A percentile compares a stretch with the other conserved stretches of the same genome.
Evolutionary conservation across 2,888 invertebrate species (phyloP).

Genomic region (Coleophora flavipennella): DNA sequence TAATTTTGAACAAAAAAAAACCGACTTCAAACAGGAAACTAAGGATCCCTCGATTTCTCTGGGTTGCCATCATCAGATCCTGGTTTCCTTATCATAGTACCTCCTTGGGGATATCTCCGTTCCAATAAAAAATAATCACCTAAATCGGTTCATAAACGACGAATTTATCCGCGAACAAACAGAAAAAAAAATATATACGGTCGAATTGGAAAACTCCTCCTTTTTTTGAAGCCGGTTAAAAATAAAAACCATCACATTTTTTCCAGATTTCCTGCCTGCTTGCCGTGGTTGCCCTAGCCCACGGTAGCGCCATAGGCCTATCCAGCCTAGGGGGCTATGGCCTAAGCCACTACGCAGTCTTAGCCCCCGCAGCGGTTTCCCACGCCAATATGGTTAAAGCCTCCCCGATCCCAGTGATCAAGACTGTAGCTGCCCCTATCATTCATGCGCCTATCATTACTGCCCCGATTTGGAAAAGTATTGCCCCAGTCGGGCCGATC

Average conservation of each 20-base stretch:
- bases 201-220: too few relatives aligned
- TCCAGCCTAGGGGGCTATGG: conserved; percentile 16
- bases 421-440: conserved; percentile 29
- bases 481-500: conserved; percentile 18
- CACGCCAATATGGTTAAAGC: conserved; percentile 45
- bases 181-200: too few relatives aligned
- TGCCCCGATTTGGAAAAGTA: conserved; percentile 31
- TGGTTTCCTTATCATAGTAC: too few relatives aligned
- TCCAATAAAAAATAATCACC: too few relatives aligned
- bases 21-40: too few relatives aligned
- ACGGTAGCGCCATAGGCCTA: conserved; percentile 20
- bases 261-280: conserved; percentile 46
- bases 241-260: neutral
- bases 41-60: too few relatives aligned
- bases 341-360: conserved; percentile 21
- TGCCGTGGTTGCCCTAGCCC: conserved; percentile 33
- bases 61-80: too few relatives aligned
- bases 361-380: conserved; percentile 47
- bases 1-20: too few relatives aligned
- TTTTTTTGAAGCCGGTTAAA: too few relatives aligned
- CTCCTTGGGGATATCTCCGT: too few relatives aligned
- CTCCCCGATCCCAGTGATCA: conserved; percentile 47
- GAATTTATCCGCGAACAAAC: too few relatives aligned
- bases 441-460: conserved; percentile 30
- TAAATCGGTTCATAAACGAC: too few relatives aligned